These are phyloP conservation scores for Gulo gulo DNA, from an alignment of 2,113 vertebrate genomes.

Conservation along the genomic window DNA sequence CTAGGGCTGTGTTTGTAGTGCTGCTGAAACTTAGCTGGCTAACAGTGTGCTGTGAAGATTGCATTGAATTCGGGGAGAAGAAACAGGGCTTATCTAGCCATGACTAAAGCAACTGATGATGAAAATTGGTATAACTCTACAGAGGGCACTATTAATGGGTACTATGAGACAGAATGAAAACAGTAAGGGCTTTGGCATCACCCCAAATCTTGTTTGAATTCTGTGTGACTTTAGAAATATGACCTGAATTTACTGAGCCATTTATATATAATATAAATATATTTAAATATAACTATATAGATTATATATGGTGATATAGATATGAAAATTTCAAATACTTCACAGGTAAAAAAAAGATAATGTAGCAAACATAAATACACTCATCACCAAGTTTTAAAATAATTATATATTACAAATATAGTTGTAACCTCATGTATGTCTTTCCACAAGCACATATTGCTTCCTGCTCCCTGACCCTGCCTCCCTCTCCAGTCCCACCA, in stretches of 20 bases:
- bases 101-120: slow-evolving; percentile 20
- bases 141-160: neutral
- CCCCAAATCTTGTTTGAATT: slow-evolving; percentile 17
- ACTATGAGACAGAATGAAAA: neutral
- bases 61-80: slow-evolving; percentile 6
- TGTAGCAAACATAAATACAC: neutral
- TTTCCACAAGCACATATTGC: neutral
- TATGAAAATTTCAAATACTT: neutral
- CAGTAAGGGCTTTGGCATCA: neutral
- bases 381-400: slow-evolving; percentile 12
- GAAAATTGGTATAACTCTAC: slow-evolving; percentile 15
- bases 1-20: neutral
- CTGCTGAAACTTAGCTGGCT: slow-evolving; percentile 20
- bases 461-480: neutral
- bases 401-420: slow-evolving; percentile 5
- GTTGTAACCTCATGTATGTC: neutral
- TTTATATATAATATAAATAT: neutral
- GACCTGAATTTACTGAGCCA: neutral
- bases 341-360: slow-evolving; percentile 43
- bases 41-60: neutral
- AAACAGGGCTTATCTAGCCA: neutral
- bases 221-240: slow-evolving; percentile 40
- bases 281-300: neutral
- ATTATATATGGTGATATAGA: neutral
- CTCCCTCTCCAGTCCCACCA: neutral